Evolutionary conservation across 2,888 invertebrate genomes (phyloP).

Genomic region (Chirona hameri): DNA sequence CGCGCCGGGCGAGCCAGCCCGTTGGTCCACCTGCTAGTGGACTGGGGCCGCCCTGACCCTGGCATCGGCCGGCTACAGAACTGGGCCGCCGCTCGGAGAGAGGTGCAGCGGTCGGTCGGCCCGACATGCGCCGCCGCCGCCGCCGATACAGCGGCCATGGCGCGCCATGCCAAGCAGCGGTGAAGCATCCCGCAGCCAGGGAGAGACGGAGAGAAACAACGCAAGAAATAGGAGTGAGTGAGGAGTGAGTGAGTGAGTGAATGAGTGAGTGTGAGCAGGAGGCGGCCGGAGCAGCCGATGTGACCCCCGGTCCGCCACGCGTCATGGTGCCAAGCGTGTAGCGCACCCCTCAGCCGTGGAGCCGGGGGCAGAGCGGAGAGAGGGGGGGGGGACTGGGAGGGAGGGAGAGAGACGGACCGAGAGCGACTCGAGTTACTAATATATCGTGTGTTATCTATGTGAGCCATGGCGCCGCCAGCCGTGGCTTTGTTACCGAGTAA

Average conservation of each 20-base stretch:
- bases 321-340: not conserved
- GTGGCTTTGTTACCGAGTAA: not conserved
- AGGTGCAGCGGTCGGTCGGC: too few relatives aligned
- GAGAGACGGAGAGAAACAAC: too few relatives aligned
- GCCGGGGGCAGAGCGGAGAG: not conserved
- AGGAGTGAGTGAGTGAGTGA: not conserved
- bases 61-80: too few relatives aligned
- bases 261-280: not conserved
- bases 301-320: not conserved
- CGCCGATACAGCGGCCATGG: too few relatives aligned
- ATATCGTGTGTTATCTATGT: not conserved
- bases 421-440: not conserved
- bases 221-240: too few relatives aligned
- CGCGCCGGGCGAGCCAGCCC: too few relatives aligned
- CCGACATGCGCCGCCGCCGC: too few relatives aligned
- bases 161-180: too few relatives aligned
- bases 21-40: too few relatives aligned
- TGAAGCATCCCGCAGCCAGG: too few relatives aligned
- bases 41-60: too few relatives aligned
- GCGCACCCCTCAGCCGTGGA: not conserved
- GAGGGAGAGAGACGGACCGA: not conserved
- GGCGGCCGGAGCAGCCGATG: not conserved
- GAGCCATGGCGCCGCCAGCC: not conserved
- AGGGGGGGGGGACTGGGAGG: not conserved
- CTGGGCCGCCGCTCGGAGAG: too few relatives aligned